Percentiles rank a stretch among this genome's conserved stretches.
These are phyloP conservation scores for Aegotheles bennettii DNA, from an alignment of 2,113 vertebrate genomes.

Conservation along the genomic window DNA sequence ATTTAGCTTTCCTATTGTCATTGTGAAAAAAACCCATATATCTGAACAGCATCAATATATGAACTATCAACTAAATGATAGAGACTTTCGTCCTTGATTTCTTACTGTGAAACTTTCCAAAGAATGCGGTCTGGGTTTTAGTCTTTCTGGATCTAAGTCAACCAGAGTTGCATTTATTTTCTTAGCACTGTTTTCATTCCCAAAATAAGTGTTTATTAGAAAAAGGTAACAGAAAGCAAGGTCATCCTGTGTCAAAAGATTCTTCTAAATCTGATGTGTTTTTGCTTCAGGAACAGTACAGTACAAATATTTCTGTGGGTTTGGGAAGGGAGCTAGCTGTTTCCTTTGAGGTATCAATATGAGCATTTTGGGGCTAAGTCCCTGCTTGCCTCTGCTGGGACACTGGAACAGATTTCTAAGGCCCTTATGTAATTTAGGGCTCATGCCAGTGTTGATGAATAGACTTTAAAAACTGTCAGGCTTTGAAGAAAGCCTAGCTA, in stretches of 20 bases:
- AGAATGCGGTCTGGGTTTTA: slow-evolving; percentile 1
- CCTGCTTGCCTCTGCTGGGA: slow-evolving; percentile 29
- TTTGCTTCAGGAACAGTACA: slow-evolving; percentile 15
- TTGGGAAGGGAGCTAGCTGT: slow-evolving; percentile 14
- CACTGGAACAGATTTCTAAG: slow-evolving; percentile 25
- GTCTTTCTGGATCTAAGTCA: neutral
- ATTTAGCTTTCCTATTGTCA: neutral
- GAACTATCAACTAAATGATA: neutral
- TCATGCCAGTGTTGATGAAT: slow-evolving; percentile 65
- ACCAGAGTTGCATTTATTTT: slow-evolving; percentile 14
- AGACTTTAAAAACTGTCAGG: slow-evolving; percentile 66
- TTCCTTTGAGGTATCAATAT: slow-evolving; percentile 20
- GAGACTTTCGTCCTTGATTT: neutral
- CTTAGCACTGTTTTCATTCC: slow-evolving; percentile 21
- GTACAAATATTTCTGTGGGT: slow-evolving; percentile 52
- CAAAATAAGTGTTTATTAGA: slow-evolving; percentile 35
- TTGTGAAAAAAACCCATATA: neutral
- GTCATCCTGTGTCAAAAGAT: neutral
- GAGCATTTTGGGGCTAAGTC: slow-evolving; percentile 18
- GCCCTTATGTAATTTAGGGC: slow-evolving; percentile 54
- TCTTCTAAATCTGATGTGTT: slow-evolving; percentile 26
- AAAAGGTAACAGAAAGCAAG: slow-evolving; percentile 58
- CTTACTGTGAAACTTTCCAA: slow-evolving; percentile 5
- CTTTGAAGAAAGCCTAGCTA: slow-evolving; percentile 56
- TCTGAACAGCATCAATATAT: neutral